Evolutionary conservation across 2,113 vertebrate species (phyloP).

Genomic region (Regulus satrapa): DNA sequence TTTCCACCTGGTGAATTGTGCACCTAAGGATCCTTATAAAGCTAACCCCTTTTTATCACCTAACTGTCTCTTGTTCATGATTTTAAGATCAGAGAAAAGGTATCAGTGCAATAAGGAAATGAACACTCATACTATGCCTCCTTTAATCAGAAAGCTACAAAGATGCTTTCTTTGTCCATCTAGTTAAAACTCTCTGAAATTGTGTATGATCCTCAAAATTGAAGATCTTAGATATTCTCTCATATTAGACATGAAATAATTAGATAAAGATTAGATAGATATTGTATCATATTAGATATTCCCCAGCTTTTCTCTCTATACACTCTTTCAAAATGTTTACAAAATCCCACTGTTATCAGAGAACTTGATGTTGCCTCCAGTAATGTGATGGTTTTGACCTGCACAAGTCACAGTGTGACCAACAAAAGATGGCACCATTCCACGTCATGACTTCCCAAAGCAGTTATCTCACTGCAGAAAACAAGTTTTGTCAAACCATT

Average conservation of each 20-base stretch:
- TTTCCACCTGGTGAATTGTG: background rate
- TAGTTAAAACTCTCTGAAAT: background rate
- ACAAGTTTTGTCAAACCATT: background rate
- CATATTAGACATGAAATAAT: too few relatives aligned
- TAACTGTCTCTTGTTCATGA: background rate
- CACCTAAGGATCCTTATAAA: background rate
- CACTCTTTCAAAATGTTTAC: background rate
- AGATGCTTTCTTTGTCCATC: background rate
- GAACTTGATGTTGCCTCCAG: background rate
- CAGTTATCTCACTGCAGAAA: background rate
- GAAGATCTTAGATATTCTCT: background rate
- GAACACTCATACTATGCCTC: background rate
- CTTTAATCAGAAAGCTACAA: background rate
- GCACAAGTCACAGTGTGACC: background rate
- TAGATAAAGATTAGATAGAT: too few relatives aligned
- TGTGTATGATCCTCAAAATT: background rate
- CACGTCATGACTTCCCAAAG: background rate
- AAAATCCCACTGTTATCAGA: background rate
- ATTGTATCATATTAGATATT: too few relatives aligned
- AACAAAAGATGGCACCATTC: background rate
- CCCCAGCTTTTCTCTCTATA: background rate
- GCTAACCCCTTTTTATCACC: background rate
- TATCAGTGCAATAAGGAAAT: background rate
- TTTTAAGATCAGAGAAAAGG: fast-evolving
- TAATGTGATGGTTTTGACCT: background rate